Percentiles rank a stretch among this genome's conserved stretches.
These are phyloP conservation scores for Polietes domitor DNA, from an alignment of 2,888 invertebrate species.

Conservation along the genomic window DNA sequence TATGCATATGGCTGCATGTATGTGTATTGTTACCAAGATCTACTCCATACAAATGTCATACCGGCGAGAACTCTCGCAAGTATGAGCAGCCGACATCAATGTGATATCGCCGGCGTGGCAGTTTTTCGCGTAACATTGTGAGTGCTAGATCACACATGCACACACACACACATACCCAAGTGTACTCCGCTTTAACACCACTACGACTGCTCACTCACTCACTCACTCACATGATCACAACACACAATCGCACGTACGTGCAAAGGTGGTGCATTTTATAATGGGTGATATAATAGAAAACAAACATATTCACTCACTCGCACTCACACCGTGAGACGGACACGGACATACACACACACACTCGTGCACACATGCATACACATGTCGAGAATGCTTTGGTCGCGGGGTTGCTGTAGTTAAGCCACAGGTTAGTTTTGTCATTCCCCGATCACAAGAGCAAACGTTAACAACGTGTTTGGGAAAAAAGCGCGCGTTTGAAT, in stretches of 20 bases:
- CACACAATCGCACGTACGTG: neutral
- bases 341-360: neutral
- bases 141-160: constrained; percentile 17
- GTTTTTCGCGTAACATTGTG: constrained; percentile 38
- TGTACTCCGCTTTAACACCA: neutral
- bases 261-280: neutral
- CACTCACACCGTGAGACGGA: neutral
- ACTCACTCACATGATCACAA: neutral
- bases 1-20: neutral
- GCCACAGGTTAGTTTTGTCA: constrained; percentile 74
- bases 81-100: constrained; percentile 7
- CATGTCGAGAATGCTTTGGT: constrained; percentile 46
- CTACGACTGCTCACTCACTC: neutral
- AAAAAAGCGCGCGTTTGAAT: constrained; percentile 48
- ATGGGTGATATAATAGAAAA: neutral
- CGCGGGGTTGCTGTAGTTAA: constrained; percentile 66
- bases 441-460: constrained; percentile 75
- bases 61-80: neutral
- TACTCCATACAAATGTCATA: neutral
- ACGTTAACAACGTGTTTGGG: constrained; percentile 69
- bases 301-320: neutral
- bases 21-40: neutral
- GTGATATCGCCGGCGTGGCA: constrained; percentile 49
- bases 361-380: neutral
- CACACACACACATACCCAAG: neutral